These are phyloP conservation scores for Monochamus alternatus DNA, from an alignment of 2,888 invertebrate species.

Conservation along the genomic window DNA sequence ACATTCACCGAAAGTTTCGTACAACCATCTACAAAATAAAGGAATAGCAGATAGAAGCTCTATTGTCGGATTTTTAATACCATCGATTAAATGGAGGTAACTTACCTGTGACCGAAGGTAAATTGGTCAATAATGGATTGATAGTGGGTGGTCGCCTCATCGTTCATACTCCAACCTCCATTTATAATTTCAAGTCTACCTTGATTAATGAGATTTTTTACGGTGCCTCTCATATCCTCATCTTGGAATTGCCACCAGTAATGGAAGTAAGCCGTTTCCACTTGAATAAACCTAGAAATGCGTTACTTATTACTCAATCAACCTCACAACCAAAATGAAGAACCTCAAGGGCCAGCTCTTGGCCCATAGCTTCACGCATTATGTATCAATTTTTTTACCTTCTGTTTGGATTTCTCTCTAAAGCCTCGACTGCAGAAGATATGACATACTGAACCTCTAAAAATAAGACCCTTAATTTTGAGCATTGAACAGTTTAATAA, in stretches of 20 bases:
- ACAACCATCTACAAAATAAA: conserved; percentile 77
- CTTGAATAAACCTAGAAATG: conserved; percentile 79
- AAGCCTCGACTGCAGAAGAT: conserved; percentile 85
- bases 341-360: too few relatives aligned
- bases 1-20: conserved; percentile 79
- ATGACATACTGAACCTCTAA: conserved; percentile 92
- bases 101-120: conserved; percentile 78
- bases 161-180: conserved; percentile 77
- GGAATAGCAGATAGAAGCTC: too few relatives aligned
- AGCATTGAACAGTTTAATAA: background rate
- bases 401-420: conserved; percentile 80
- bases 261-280: conserved; percentile 85
- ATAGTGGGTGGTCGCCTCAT: conserved; percentile 80
- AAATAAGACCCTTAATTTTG: background rate
- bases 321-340: too few relatives aligned
- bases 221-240: conserved; percentile 72
- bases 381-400: conserved; percentile 70
- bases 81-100: background rate
- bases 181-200: conserved; percentile 76
- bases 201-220: conserved; percentile 75
- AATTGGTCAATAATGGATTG: conserved; percentile 81
- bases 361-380: too few relatives aligned
- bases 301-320: background rate
- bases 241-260: conserved; percentile 85
- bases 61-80: background rate